Base-by-base conservation (phyloP, 2,888 invertebrate species). In the Globia sparganii region DNA sequence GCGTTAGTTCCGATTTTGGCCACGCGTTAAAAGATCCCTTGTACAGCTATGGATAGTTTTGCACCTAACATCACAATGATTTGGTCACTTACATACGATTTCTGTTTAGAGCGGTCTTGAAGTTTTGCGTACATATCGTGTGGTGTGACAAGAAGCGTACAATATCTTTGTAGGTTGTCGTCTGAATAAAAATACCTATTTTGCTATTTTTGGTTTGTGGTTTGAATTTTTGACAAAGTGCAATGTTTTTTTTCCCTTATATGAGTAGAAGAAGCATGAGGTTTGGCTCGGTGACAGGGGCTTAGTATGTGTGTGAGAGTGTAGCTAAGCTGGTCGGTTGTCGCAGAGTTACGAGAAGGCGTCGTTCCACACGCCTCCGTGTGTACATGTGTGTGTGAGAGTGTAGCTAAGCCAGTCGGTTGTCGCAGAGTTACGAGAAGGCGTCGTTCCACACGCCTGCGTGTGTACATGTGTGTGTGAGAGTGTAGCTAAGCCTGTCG, bases 371-470 rank as follows among this genome's bases (percentile, higher is more conserved):
- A 31, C 31, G 31, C 25, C 61, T 18, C 21, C 34, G 21, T 61
- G 34, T 25, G 34, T 25, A 61, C 31, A 59, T 58, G 28, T 58
- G 31, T 59, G 59, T 31, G 31, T 31, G 31, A 59, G 59, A 59
- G 31, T 59, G 59, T 43, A 43, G 65, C 40, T 43, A 28, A 65
- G 43, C 43, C 18, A 11, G 43, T 65, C 65, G 65, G 65, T 43
- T 65, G 65, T 28, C 65, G 65, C 43, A 65, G 65, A 65, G 65
- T 65, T 43, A 65, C 65, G 46, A 66, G 46, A 66, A 66, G 66
- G 66, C 31, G 31, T 49, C 46, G 46, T 31, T 66, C 46, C 40
- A 65, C 65, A 65, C 43, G n/a, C 43, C 65, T 8, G n/a, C 43
- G 43, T 64, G 28, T 43, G 65, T 43, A 43, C 59, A 31, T 59